phyloP scores from a whole-genome alignment of 1,140 invertebrate species.

The Tyrophagus putrescentiae region DNA sequence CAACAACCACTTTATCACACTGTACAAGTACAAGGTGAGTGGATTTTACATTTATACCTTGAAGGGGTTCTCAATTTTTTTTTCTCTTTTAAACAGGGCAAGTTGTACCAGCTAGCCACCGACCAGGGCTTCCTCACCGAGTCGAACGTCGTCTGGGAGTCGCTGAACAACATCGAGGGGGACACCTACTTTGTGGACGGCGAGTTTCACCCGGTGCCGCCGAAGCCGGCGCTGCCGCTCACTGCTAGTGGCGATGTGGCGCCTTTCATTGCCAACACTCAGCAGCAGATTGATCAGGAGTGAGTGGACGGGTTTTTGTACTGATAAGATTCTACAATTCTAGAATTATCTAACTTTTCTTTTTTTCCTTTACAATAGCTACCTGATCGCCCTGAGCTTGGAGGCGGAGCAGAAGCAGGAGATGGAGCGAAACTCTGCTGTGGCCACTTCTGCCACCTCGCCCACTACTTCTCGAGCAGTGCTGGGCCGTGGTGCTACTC shows the following conservation, averaged over 20 bases:
- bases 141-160: constrained; percentile 44
- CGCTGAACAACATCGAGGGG: constrained; percentile 44
- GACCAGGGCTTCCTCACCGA: constrained; percentile 47
- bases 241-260: constrained; percentile 22
- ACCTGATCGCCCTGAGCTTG: constrained; percentile 37
- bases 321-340: neutral
- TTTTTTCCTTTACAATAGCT: constrained; percentile 29
- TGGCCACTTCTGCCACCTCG: too few relatives aligned
- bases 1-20: constrained; percentile 47
- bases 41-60: constrained; percentile 13
- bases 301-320: constrained; percentile 29
- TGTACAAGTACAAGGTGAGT: constrained; percentile 41
- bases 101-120: constrained; percentile 44
- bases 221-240: constrained; percentile 28
- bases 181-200: constrained; percentile 43
- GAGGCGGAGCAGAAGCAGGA: constrained; percentile 36
- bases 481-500: too few relatives aligned
- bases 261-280: constrained; percentile 13
- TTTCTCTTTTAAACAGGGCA: constrained; percentile 33
- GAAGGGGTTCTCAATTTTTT: constrained; percentile 18
- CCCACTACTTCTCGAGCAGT: too few relatives aligned
- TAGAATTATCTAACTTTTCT: constrained; percentile 7
- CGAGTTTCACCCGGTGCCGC: constrained; percentile 35
- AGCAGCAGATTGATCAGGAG: constrained; percentile 43
- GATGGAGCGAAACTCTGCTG: constrained; percentile 30